These are phyloP conservation scores for Cetoscarus ocellatus DNA, from an alignment of 2,797 vertebrate genomes.

Conservation along the genomic window DNA sequence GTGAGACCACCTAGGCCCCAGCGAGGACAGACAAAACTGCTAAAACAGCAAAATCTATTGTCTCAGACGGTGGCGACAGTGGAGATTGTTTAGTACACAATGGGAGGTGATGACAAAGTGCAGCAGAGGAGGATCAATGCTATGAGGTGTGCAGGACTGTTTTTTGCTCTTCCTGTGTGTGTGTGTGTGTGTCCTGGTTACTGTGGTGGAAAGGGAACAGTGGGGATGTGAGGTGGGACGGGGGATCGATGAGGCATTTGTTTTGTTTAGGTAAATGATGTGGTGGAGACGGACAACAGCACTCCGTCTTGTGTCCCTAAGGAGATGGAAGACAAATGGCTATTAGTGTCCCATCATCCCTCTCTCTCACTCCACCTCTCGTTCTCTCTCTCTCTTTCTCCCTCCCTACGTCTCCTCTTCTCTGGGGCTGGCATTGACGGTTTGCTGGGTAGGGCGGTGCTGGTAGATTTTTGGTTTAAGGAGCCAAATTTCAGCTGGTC, in stretches of 20 bases:
- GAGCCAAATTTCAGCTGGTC: background rate
- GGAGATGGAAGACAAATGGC: constrained; percentile 78
- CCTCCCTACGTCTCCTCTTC: too few relatives aligned
- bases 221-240: constrained; percentile 12
- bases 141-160: constrained; percentile 22
- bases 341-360: constrained; percentile 66
- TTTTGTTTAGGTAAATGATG: constrained; percentile 84
- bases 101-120: constrained; percentile 75
- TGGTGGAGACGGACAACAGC: constrained; percentile 68
- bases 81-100: constrained; percentile 51
- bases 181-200: constrained; percentile 32
- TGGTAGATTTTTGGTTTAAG: background rate
- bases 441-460: constrained; percentile 8
- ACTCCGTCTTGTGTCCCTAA: constrained; percentile 76
- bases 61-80: constrained; percentile 29
- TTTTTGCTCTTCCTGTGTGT: constrained; percentile 19
- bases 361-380: constrained; percentile 28
- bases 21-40: constrained; percentile 24
- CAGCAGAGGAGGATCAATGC: constrained; percentile 70
- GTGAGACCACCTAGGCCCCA: constrained; percentile 13
- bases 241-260: constrained; percentile 76
- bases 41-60: constrained; percentile 31
- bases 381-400: constrained; percentile 10
- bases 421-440: constrained; percentile 20
- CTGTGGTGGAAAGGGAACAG: constrained; percentile 28